Evolutionary conservation across 92 coral and sea anemone genomes (phyloP), one percentile per base, ranked within the genome.

Genomic region (Blastomussa wellsi): DNA sequence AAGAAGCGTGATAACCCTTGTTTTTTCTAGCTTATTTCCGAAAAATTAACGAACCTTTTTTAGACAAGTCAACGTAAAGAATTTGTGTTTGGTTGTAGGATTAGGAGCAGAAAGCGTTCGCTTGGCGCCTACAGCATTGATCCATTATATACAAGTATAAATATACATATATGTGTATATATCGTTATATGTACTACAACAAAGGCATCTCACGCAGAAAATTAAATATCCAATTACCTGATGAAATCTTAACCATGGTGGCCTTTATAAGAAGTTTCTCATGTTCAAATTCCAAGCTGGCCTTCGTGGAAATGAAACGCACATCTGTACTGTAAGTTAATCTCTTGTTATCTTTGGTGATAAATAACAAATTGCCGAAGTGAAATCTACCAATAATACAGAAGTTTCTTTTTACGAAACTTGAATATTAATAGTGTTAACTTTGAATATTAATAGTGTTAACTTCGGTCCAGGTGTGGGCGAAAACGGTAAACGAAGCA

Each of bases 391-490:
- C 86, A 82, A 82, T 82, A 60, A 20, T 33, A 72, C 1, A 14
- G 19, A 52, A 53, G 38, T 36, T 55, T 29, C 78, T 70, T 72
- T 22, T 35, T 11, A 66, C 39, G 48, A 57, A 71, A 24, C 75
- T 82, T 70, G 71, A 82, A 82, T 82, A 82, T 71, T 82, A 82
- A 82, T 70, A 31, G 71, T 38, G 67, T n/a, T n/a, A 82, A 72
- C 53, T 36, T 28, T 20, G 26, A 82, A 82, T 82, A 82, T 71
- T 82, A 82, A 82, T 70, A 31, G 71, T 38, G 67, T n/a, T n/a
- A 82, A 72, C 53, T 36, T 28, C 32, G 26, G 60, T 66, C 71
- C 64, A 53, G 53, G 78, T 51, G 77, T 71, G 78, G 78, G 86
- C 78, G 86, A 35, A 57, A 7, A 19, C 9, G 44, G n/a, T n/a